Evolutionary conservation across 2,113 vertebrate species (phyloP).

Genomic region (Chaetorhynchus papuensis): DNA sequence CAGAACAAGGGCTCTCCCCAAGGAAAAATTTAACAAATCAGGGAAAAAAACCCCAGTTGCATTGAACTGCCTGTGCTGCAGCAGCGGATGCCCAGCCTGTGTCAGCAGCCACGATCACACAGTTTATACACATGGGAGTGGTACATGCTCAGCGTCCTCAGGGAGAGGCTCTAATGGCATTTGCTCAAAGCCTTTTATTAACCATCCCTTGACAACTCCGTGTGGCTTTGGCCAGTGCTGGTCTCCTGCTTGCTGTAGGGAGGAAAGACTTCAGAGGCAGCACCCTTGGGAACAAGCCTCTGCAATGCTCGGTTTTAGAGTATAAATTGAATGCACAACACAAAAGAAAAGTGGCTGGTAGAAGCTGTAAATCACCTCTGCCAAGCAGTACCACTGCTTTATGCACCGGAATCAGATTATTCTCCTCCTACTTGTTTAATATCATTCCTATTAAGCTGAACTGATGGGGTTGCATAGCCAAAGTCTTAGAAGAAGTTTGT

Average conservation of each 20-base stretch:
- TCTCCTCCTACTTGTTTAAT: neutral
- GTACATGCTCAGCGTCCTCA: neutral
- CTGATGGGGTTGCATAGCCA: neutral
- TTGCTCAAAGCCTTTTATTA: constrained; percentile 6
- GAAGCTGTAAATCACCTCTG: neutral
- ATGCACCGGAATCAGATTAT: neutral
- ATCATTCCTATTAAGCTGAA: neutral
- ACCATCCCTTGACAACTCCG: neutral
- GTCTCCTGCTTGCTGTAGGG: neutral
- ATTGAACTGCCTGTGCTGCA: neutral
- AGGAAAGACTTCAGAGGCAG: neutral
- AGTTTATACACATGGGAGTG: neutral
- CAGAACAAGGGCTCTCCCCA: neutral
- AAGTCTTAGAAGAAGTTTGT: neutral
- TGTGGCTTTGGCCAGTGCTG: neutral
- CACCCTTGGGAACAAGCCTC: neutral
- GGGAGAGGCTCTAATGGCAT: neutral
- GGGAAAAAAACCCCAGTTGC: neutral
- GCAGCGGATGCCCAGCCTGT: neutral
- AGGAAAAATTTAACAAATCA: neutral
- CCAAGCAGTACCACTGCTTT: neutral
- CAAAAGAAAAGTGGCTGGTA: neutral
- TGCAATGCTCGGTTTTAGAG: neutral
- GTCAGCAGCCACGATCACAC: neutral
- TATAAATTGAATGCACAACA: neutral